Conservation (phyloP, 2,113 vertebrate species). For the Dissostichus mawsoni region DNA sequence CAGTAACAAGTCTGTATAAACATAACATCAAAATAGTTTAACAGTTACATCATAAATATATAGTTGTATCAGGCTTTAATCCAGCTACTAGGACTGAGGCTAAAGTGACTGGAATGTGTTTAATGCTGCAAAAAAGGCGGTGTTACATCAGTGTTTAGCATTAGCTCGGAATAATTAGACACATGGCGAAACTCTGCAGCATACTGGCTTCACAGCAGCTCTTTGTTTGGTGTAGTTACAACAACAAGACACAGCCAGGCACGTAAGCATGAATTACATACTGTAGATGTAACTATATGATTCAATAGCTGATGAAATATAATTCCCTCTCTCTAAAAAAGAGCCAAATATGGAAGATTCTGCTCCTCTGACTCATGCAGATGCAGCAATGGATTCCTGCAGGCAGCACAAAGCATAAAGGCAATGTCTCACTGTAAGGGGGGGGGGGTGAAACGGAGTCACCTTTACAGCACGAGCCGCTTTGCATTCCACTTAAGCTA, state of each 20-base stretch:
- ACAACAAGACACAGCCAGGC: neutral
- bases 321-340: neutral
- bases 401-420: neutral
- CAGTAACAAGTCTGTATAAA: conserved; percentile 18
- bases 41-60: neutral
- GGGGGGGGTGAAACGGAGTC: neutral
- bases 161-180: conserved; percentile 34
- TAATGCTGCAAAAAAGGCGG: neutral
- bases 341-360: conserved; percentile 64
- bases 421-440: conserved; percentile 1
- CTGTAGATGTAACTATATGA: neutral
- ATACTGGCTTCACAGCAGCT: conserved; percentile 37
- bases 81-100: neutral
- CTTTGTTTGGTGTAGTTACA: conserved; percentile 26
- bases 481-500: conserved; percentile 20
- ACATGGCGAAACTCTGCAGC: conserved; percentile 33
- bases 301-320: neutral
- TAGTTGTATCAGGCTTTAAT: neutral
- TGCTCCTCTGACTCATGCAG: conserved; percentile 30
- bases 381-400: conserved; percentile 8
- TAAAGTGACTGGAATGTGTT: conserved; percentile 21
- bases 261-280: conserved; percentile 15
- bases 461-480: neutral
- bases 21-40: neutral
- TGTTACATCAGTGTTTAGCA: conserved; percentile 38